Conservation (phyloP, 2,888 invertebrate species). For the Hypomecis punctinalis region DNA sequence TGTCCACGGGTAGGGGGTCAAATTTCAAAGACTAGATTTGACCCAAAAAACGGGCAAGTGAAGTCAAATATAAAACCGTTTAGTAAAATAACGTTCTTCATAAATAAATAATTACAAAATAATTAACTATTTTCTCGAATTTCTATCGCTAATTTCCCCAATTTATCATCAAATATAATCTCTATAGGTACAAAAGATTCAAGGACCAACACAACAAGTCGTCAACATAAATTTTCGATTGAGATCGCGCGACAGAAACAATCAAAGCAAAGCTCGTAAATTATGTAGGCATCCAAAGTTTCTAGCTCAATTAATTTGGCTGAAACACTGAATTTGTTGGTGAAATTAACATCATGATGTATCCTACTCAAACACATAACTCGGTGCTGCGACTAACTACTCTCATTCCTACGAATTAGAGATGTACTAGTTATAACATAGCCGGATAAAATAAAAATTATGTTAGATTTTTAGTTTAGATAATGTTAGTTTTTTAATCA, state of each 20-base stretch:
- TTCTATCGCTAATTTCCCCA: too few relatives aligned
- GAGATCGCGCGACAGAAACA: neutral
- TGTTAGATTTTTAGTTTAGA: too few relatives aligned
- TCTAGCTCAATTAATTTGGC: constrained; percentile 21
- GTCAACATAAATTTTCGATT: neutral
- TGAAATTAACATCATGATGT: constrained; percentile 23
- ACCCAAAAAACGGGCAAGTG: too few relatives aligned
- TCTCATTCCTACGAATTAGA: constrained; percentile 7
- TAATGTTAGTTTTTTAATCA: too few relatives aligned
- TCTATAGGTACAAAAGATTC: neutral
- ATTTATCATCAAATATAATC: neutral
- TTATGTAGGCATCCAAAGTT: constrained; percentile 3
- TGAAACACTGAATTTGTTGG: constrained; percentile 10
- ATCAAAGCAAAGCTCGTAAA: constrained; percentile 1
- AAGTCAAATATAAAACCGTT: too few relatives aligned
- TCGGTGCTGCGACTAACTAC: constrained; percentile 22
- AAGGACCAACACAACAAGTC: neutral
- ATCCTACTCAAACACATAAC: constrained; percentile 23
- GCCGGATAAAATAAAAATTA: neutral
- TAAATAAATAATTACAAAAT: too few relatives aligned
- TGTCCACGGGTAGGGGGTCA: too few relatives aligned
- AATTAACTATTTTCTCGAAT: too few relatives aligned
- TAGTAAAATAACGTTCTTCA: too few relatives aligned
- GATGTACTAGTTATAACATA: neutral
- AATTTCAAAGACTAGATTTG: too few relatives aligned